Base-by-base conservation (phyloP, 2,113 vertebrate genomes). In the Nestor notabilis region DNA sequence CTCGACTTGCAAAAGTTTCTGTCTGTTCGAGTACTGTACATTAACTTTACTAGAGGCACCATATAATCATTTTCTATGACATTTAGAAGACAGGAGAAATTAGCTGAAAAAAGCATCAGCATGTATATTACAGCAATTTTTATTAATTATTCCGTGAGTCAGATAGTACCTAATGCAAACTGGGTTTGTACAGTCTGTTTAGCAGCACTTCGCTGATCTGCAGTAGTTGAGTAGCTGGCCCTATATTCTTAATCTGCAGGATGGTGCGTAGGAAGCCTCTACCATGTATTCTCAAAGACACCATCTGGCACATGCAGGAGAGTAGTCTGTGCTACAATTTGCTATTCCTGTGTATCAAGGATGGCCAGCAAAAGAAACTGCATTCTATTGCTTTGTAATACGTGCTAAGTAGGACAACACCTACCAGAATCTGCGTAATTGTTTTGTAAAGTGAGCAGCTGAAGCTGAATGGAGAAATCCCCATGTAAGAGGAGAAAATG, bases 71-170 rank as follows among this genome's bases (percentile, higher is more conserved):
- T 92, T 70, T 75, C 70, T 39, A 21, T 60, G 64, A 80, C 72
- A 90, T 90, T 92, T 79, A 89, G 50, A 86, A 90, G 64, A 87
- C 33, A 46, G 5, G 55, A 39, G 3, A 90, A 90, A 92, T 75
- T 66, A 90, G 63, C 37, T 46, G 49, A 46, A 47, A 66, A 91
- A 85, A 76, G 24, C 66, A 90, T 33, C 76, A 55, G 89, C 44
- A 35, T 50, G 31, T 50, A 55, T 33, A 80, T 81, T 68, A 70
- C 43, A 55, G 86, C 33, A 75, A 90, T 49, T 90, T 89, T 78
- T 93, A 96, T 94, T 93, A 96, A 95, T 81, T 96, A 87, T 33
- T 28, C 75, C 29, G 37, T 93, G 87, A 93, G 74, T 96, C 93
- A 96, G 61, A 92, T 17, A 89, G 74, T 37, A 93, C 60, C 65